Evolutionary conservation across 2,113 vertebrate genomes (phyloP).

Genomic region (Andinoacara biseriatus): DNA sequence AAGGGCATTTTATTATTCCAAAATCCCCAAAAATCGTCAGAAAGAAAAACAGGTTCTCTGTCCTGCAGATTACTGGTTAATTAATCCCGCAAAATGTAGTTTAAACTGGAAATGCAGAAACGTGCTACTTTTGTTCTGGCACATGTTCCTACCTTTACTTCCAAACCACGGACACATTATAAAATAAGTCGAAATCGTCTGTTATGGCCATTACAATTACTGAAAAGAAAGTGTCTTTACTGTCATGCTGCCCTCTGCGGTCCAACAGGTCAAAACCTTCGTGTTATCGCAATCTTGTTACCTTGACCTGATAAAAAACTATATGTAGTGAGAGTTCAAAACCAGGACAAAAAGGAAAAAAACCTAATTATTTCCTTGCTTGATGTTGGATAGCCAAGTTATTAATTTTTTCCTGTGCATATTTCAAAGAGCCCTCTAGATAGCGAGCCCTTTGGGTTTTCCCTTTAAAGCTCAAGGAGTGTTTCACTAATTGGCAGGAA

Average conservation of each 20-base stretch:
- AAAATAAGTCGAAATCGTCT: neutral
- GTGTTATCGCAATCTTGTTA: constrained; percentile 30
- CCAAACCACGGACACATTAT: accelerated
- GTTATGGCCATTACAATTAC: neutral
- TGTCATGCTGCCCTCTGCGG: constrained; percentile 67
- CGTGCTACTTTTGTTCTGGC: neutral
- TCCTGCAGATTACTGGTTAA: neutral
- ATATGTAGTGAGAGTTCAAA: constrained; percentile 61
- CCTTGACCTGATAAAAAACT: constrained; percentile 75
- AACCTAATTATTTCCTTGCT: constrained; percentile 73
- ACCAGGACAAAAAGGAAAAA: constrained; percentile 62
- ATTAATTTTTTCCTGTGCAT: constrained; percentile 68
- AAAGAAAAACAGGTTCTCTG: neutral
- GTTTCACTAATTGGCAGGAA: constrained; percentile 78
- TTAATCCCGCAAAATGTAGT: neutral
- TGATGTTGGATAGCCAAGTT: constrained; percentile 74
- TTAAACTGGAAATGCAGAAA: neutral
- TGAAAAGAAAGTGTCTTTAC: neutral
- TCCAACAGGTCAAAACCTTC: neutral
- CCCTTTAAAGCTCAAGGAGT: constrained; percentile 77
- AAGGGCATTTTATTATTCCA: neutral
- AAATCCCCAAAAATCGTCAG: accelerated
- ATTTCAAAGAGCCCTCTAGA: constrained; percentile 79
- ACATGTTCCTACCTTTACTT: neutral
- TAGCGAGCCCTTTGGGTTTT: constrained; percentile 73